Evolutionary conservation across 2,888 invertebrate species (phyloP), one percentile per base, ranked within the genome.

Genomic region (Keiferia lycopersicella): DNA sequence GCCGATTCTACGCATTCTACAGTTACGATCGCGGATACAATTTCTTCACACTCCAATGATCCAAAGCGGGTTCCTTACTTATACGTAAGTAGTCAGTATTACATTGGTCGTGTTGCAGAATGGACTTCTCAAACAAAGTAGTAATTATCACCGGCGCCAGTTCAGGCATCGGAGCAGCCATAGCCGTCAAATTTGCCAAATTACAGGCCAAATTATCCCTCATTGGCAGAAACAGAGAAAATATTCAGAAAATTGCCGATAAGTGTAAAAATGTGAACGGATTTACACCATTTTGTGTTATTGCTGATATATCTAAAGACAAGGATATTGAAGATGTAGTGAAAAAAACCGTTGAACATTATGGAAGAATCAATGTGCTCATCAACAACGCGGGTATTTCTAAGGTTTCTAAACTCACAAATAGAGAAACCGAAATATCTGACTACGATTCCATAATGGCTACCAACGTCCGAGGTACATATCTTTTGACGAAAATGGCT

Each of bases 131-230:
- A 18, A 73, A 81, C 60, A 87, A 87, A 83, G 88, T 89, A 41
- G 83, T 88, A 26, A 67, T 89, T 58, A 76, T 89, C 60, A 89
- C 89, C 2, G 89, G 89, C 3, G 87, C 87, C 11, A 87, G 88
- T 68, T 81, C 87, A 1, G 90, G 90, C 1, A 87, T 90, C 53
- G 90, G 90, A 18, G 84, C 87, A 3, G 77, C 81, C 12, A 83
- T 83, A 65, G 86, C 90, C 0, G 3, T 82, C 12, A 70, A 71
- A 45, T 88, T 90, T 62, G 87, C 89, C 0, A 78, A 80, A 61
- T 71, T 72, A 56, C 78, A 79, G 16, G 87, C 88, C 10, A 74
- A 76, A 48, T 73, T 89, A 0, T 72, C 78, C 0, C 68, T 89
- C 38, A 79, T 86, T 11, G 88, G 84, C 20, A 78, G 87, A 64